Conservation (phyloP, 2,113 vertebrate species). For the Pristiophorus japonicus region DNA sequence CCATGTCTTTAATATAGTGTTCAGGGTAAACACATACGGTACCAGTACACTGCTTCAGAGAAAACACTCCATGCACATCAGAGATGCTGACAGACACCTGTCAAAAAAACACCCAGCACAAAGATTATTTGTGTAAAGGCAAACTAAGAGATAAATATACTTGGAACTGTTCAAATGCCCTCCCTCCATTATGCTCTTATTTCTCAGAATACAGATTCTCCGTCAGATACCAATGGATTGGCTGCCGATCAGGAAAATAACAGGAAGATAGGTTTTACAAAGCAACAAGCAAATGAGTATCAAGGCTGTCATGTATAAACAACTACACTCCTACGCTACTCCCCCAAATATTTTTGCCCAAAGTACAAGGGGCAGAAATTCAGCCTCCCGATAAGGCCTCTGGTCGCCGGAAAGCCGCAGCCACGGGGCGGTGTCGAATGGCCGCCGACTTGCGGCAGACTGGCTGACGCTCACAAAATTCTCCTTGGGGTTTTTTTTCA, state of each 20-base stretch:
- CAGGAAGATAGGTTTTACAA: not conserved
- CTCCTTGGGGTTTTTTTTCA: no score
- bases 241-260: not conserved
- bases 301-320: not conserved
- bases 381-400: no score
- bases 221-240: not conserved
- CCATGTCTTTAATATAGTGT: not conserved
- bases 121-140: not conserved
- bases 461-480: no score
- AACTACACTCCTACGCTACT: not conserved
- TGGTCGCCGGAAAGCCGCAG: no score
- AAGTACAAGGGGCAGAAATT: no score
- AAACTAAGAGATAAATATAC: constrained; percentile 10
- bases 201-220: not conserved
- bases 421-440: no score
- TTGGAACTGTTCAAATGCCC: constrained; percentile 26
- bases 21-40: constrained; percentile 50
- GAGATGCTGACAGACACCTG: constrained; percentile 70
- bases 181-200: not conserved
- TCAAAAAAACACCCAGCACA: not conserved
- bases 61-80: constrained; percentile 63
- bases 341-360: not conserved
- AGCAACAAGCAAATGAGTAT: not conserved
- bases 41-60: constrained; percentile 52
- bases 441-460: no score